Evolutionary conservation across 2,113 vertebrate genomes (phyloP).

Genomic region (Alosa alosa): DNA sequence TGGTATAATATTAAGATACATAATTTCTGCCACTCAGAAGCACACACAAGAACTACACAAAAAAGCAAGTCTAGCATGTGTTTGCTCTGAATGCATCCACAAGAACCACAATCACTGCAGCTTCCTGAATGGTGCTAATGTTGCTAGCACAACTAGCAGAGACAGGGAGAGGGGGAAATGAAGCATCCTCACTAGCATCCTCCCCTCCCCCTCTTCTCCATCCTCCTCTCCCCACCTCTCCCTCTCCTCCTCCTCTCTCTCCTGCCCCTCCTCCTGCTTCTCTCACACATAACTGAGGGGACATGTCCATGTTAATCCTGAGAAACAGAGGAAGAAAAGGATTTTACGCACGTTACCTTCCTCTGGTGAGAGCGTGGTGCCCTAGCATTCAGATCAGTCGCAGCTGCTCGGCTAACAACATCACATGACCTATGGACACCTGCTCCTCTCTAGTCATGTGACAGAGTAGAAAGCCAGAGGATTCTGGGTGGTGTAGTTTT

Average conservation of each 20-base stretch:
- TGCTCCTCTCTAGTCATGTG: slow-evolving; percentile 68
- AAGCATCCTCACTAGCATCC: slow-evolving; percentile 51
- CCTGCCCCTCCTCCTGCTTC: slow-evolving; percentile 22
- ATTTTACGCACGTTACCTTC: slow-evolving; percentile 67
- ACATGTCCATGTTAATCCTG: slow-evolving; percentile 27
- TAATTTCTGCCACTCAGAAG: background rate
- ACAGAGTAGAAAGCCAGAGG: slow-evolving; percentile 42
- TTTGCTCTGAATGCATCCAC: background rate
- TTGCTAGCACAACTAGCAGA: slow-evolving; percentile 13
- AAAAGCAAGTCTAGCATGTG: background rate
- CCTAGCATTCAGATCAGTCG: slow-evolving; percentile 62
- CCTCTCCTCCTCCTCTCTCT: slow-evolving; percentile 8
- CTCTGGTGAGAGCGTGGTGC: slow-evolving; percentile 53
- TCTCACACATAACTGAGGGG: slow-evolving; percentile 29
- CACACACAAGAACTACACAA: slow-evolving; percentile 25
- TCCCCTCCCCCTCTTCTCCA: slow-evolving; percentile 53
- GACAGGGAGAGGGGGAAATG: slow-evolving; percentile 35
- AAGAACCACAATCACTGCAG: background rate
- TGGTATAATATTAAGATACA: background rate
- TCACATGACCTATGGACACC: slow-evolving; percentile 69
- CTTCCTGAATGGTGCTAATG: slow-evolving; percentile 25
- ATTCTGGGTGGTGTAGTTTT: slow-evolving; percentile 69
- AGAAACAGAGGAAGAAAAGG: slow-evolving; percentile 45
- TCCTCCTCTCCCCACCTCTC: slow-evolving; percentile 15
- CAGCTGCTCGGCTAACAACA: slow-evolving; percentile 63